Conservation (phyloP, 1,140 invertebrate species). For the Monomorium pharaonis region DNA sequence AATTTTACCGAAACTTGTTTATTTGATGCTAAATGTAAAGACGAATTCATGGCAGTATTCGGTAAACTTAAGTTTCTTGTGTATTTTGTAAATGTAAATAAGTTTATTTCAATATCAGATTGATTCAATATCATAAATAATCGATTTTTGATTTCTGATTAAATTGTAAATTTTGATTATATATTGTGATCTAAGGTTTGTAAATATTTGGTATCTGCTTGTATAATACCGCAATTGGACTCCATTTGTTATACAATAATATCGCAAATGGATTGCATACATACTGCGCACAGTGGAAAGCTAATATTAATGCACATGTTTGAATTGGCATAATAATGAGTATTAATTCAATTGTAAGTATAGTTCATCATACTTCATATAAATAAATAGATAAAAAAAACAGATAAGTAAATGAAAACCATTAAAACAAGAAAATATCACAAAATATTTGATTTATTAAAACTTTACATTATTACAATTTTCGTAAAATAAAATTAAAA, state of each 20-base stretch:
- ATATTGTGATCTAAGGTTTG: not conserved
- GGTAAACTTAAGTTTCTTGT: not conserved
- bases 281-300: constrained; percentile 8
- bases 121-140: not conserved
- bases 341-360: constrained; percentile 24
- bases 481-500: not conserved
- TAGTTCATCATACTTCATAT: constrained; percentile 9
- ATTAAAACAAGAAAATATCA: not conserved
- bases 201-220: constrained; percentile 22
- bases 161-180: not conserved
- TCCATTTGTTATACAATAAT: constrained; percentile 35
- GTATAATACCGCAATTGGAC: constrained; percentile 25
- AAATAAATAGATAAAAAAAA: not conserved
- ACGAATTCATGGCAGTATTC: not conserved
- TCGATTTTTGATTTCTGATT: not conserved
- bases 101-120: not conserved
- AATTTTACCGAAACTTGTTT: not conserved
- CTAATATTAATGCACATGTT: constrained; percentile 34
- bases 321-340: constrained; percentile 23
- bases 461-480: not conserved
- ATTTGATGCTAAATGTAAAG: not conserved
- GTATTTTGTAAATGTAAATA: not conserved
- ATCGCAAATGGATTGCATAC: constrained; percentile 40
- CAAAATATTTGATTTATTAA: not conserved
- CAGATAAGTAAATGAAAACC: not conserved